A percentile compares a stretch with the other conserved stretches of the same genome.
Conservation (phyloP, 2,797 vertebrate species). For the Harpagifer antarcticus region DNA sequence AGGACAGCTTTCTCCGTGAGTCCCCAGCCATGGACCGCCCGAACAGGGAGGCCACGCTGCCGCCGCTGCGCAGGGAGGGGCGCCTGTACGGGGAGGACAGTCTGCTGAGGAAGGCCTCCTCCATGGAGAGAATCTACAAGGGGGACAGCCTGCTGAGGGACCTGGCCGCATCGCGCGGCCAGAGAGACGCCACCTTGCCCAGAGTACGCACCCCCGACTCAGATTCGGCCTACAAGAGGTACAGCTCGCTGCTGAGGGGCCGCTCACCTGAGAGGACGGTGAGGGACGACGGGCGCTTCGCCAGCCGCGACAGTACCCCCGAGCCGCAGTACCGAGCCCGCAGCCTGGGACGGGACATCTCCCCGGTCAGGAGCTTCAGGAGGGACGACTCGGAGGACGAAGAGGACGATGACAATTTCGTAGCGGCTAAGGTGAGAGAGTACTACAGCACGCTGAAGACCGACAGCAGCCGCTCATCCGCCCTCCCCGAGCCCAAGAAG, state of each 20-base stretch:
- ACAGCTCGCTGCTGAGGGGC: conserved; percentile 83
- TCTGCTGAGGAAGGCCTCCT: conserved; percentile 67
- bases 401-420: conserved; percentile 81
- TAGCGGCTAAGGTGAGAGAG: conserved; percentile 82
- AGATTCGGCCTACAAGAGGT: conserved; percentile 77
- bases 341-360: conserved; percentile 87
- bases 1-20: conserved; percentile 73
- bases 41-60: conserved; percentile 66
- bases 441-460: conserved; percentile 84
- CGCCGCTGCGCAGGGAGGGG: conserved; percentile 43
- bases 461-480: conserved; percentile 72
- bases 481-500: conserved; percentile 86
- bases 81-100: conserved; percentile 63
- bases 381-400: conserved; percentile 88
- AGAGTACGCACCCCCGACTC: conserved; percentile 79
- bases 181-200: conserved; percentile 64
- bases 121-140: conserved; percentile 68
- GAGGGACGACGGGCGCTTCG: conserved; percentile 43
- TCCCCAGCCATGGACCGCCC: conserved; percentile 68
- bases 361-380: conserved; percentile 82
- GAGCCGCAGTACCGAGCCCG: conserved; percentile 80
- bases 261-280: conserved; percentile 71
- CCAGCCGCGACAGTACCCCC: conserved; percentile 73
- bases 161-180: conserved; percentile 37
- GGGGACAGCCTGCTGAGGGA: conserved; percentile 70